Percentiles rank a stretch among this genome's conserved stretches.
phyloP scores from a whole-genome alignment of 2,888 invertebrate genomes.

The Drosophila subsilvestris region DNA sequence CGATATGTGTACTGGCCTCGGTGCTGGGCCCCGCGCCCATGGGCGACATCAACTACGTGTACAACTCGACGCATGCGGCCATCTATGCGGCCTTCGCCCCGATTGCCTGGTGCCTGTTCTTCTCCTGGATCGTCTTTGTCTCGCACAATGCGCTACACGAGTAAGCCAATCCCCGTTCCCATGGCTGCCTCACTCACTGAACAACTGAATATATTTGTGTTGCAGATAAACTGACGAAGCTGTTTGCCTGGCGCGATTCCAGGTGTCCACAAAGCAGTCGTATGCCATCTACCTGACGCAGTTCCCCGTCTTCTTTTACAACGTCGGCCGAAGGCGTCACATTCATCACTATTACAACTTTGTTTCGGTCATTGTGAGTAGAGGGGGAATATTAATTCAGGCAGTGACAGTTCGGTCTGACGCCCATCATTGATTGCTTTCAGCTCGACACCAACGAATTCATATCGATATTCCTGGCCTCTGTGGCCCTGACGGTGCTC shows the following conservation, averaged over 20 bases:
- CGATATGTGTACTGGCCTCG: conserved; percentile 85
- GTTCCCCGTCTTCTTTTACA: conserved; percentile 89
- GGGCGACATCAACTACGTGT: conserved; percentile 87
- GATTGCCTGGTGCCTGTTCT: conserved; percentile 88
- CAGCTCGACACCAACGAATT: conserved; percentile 87
- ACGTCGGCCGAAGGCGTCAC: conserved; percentile 87
- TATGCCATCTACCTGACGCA: conserved; percentile 89
- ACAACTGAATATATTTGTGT: too few species aligned
- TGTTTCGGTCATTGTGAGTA: conserved; percentile 85
- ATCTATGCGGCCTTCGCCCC: conserved; percentile 89
- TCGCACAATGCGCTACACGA: conserved; percentile 87
- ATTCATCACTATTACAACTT: conserved; percentile 87
- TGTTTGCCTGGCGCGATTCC: conserved; percentile 87
- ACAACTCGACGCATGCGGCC: conserved; percentile 87
- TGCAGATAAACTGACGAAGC: conserved; percentile 85
- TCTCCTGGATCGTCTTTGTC: conserved; percentile 88
- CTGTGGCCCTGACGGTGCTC: conserved; percentile 86
- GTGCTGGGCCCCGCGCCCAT: conserved; percentile 87
- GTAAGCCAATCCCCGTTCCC: conserved; percentile 76
- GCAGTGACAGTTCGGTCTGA: background rate
- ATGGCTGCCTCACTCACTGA: background rate
- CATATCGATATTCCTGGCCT: conserved; percentile 85
- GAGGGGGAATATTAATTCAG: background rate
- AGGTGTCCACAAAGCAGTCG: conserved; percentile 88
- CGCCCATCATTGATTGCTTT: conserved; percentile 18